Percentiles rank a stretch among this genome's conserved stretches.
Evolutionary conservation across 2,888 invertebrate genomes (phyloP).

Genomic region (Ptychoptera contaminata): DNA sequence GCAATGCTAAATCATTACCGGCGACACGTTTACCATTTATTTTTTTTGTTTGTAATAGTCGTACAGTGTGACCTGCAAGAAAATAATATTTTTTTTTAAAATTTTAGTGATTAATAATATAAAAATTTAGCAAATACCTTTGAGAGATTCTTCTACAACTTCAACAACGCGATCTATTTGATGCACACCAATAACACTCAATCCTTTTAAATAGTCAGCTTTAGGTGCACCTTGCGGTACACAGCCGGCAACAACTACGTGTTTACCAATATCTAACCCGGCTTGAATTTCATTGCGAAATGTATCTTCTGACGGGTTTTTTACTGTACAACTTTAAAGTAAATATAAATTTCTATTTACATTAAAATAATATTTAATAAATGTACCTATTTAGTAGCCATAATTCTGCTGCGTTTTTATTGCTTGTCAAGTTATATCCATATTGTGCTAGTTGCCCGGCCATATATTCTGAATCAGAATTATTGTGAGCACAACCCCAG

Average conservation of each 20-base stretch:
- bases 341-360: background rate
- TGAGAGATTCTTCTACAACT: conserved; percentile 93
- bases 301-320: conserved; percentile 93
- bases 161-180: conserved; percentile 96
- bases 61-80: conserved; percentile 45
- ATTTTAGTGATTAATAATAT: too few species aligned
- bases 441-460: conserved; percentile 80
- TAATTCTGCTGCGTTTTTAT: conserved; percentile 69
- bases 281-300: conserved; percentile 73
- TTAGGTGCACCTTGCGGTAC: conserved; percentile 89
- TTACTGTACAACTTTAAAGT: conserved; percentile 73
- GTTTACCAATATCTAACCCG: conserved; percentile 57
- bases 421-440: conserved; percentile 71
- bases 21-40: conserved; percentile 61
- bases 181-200: conserved; percentile 94
- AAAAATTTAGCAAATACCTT: conserved; percentile 34
- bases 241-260: conserved; percentile 92
- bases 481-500: conserved; percentile 98
- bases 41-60: conserved; percentile 68
- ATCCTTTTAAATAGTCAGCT: conserved; percentile 41
- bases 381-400: conserved; percentile 72
- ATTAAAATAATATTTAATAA: background rate
- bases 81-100: too few species aligned
- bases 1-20: conserved; percentile 73
- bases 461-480: conserved; percentile 97